Conservation (phyloP, 1,140 invertebrate genomes). For the Brachionus rotundiformis region DNA sequence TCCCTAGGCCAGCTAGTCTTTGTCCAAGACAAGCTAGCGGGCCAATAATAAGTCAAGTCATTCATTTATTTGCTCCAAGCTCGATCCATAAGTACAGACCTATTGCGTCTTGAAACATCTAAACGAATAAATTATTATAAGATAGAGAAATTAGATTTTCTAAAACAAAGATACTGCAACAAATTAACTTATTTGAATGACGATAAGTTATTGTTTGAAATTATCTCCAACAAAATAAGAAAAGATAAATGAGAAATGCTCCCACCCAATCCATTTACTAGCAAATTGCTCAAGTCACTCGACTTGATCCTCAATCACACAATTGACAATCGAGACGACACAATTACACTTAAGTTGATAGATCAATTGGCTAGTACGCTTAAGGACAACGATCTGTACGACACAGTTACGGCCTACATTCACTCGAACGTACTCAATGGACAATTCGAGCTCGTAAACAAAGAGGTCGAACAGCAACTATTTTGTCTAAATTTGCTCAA, state of each 20-base stretch:
- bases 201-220: background rate
- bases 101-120: background rate
- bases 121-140: slow-evolving; percentile 27
- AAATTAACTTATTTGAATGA: background rate
- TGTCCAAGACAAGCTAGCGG: too few species aligned
- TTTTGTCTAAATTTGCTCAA: background rate
- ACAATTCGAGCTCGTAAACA: background rate
- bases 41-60: background rate
- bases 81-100: background rate
- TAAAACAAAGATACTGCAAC: background rate
- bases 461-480: background rate
- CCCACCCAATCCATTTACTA: background rate
- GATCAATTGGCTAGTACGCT: background rate
- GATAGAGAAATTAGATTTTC: background rate
- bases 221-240: background rate
- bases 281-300: slow-evolving; percentile 1
- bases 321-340: slow-evolving; percentile 38
- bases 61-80: background rate
- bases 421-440: background rate
- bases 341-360: slow-evolving; percentile 20
- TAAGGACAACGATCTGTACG: background rate
- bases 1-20: too few species aligned
- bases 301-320: slow-evolving; percentile 43
- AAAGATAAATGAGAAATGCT: background rate
- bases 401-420: background rate